Base-by-base conservation (phyloP, 92 coral and sea anemone species). In the Pocillopora grandis region DNA sequence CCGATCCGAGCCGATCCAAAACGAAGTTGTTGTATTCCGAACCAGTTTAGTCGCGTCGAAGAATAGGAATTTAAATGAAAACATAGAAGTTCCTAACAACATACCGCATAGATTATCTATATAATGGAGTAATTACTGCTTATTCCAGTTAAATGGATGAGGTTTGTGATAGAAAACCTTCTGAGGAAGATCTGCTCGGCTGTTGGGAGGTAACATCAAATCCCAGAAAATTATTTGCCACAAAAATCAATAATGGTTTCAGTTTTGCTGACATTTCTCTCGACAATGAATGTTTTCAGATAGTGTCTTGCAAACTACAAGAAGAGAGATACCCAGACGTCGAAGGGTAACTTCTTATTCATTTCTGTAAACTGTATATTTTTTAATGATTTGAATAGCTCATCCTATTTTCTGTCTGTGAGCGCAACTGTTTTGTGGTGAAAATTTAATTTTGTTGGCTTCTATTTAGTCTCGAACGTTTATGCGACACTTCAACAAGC, bases 121-220 rank as follows among this genome's bases (percentile, higher is more conserved):
- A 0, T 23, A 19, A 56, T 23, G 23, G 3, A 56, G 12, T 52
- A 52, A 31, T 12, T 74, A 5, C 11, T 21, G 9, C 20, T n/a
- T 17, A 21, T 52, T 11, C 18, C 64, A 3, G 36, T 27, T 27
- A 83, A 31, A 72, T 75, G 82, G 65, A 20, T 27, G 15, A 21
- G 33, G 66, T 37, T 42, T 19, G 59, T n/a, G n/a, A 21, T 19
- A 84, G 83, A 69, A 77, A 76, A 67, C 88, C 76, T 21, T 66
- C 76, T 5, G 88, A 84, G 49, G 79, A 84, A 21, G 88, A 84
- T 42, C 65, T 84, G 0, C 73, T 84, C 17, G 88, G 82, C 75
- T 64, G 76, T n/a, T 84, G 88, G 88, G 72, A 84, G 88, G 88
- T 84, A 76, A 35, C 23, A 9, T 0, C 62, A 55, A n/a, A 59